A percentile compares a stretch with the other conserved stretches of the same genome.
These are phyloP conservation scores for Gymnobelideus leadbeateri DNA, from an alignment of 2,113 vertebrate genomes.

Conservation along the genomic window DNA sequence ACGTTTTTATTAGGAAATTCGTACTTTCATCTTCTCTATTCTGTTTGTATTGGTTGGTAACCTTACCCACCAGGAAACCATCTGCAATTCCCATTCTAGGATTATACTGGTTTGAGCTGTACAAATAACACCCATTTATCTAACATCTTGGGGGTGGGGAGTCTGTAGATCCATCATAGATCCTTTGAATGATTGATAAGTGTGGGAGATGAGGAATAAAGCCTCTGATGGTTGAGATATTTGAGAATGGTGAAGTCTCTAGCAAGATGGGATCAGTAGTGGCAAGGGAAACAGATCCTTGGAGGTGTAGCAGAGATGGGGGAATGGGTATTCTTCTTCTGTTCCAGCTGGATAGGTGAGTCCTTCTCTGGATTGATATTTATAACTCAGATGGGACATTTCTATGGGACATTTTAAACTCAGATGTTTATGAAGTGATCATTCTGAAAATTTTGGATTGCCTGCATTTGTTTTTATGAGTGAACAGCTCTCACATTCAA, in stretches of 20 bases:
- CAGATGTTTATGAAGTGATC: background rate
- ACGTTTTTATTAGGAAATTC: background rate
- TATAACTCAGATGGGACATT: background rate
- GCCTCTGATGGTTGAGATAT: background rate
- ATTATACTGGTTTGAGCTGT: background rate
- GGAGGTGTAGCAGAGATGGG: background rate
- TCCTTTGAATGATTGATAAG: background rate
- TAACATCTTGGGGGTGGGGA: background rate
- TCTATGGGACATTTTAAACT: background rate
- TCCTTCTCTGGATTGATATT: background rate
- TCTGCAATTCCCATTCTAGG: background rate
- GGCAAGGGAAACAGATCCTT: background rate
- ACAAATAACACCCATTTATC: background rate
- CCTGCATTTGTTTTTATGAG: slow-evolving; percentile 19
- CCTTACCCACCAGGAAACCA: background rate
- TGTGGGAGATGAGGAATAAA: background rate
- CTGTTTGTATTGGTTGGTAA: background rate
- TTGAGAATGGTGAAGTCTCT: background rate
- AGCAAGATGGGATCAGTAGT: background rate
- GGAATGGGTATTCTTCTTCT: background rate
- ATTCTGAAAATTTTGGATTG: background rate
- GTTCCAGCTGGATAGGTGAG: background rate
- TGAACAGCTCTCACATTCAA: background rate
- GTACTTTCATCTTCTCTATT: background rate
- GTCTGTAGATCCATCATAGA: background rate